Evolutionary conservation across 2,888 invertebrate genomes (phyloP).

Genomic region (Chironomus riparius): DNA sequence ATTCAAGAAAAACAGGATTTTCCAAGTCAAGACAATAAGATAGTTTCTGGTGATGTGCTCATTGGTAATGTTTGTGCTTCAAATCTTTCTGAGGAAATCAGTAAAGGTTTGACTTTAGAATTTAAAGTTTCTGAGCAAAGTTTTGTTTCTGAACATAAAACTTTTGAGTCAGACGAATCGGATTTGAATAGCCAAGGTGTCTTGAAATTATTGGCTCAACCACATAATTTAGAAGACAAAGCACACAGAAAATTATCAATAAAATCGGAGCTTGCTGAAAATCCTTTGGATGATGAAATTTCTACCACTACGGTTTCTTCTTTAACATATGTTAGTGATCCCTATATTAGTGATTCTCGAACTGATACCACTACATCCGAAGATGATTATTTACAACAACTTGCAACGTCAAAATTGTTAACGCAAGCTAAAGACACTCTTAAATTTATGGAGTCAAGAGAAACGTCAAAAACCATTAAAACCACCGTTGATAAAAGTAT

Average conservation of each 20-base stretch:
- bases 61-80: too few species aligned
- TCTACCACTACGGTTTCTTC: slow-evolving; percentile 21
- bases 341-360: not conserved
- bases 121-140: slow-evolving; percentile 5
- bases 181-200: not conserved
- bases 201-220: slow-evolving; percentile 16
- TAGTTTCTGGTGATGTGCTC: too few species aligned
- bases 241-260: slow-evolving; percentile 1
- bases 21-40: too few species aligned
- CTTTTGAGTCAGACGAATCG: slow-evolving; percentile 4
- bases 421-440: not conserved
- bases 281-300: slow-evolving; percentile 9
- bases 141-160: slow-evolving; percentile 1
- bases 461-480: not conserved
- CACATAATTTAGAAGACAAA: slow-evolving; percentile 20
- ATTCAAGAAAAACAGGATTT: too few species aligned
- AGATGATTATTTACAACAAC: not conserved
- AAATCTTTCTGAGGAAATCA: too few species aligned
- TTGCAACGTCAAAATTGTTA: not conserved
- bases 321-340: slow-evolving; percentile 27
- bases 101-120: not conserved
- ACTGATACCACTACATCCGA: slow-evolving; percentile 15
- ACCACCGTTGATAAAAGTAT: not conserved
- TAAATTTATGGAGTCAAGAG: not conserved
- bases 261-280: not conserved